phyloP scores from a whole-genome alignment of 1,140 invertebrate genomes.

The Drosophila lacertosa region DNA sequence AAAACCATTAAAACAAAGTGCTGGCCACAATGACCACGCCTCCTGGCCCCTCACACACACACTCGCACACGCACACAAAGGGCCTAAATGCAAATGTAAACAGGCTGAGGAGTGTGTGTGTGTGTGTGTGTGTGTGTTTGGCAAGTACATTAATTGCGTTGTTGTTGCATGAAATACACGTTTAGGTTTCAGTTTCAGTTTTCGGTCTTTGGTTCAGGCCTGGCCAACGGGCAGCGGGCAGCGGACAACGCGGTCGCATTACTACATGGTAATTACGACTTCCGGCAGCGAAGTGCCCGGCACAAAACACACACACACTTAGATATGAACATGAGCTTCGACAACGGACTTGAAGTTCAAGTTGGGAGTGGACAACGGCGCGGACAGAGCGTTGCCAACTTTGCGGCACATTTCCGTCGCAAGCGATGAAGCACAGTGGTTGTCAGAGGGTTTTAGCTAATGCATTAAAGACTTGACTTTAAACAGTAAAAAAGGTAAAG shows the following conservation, averaged over 20 bases:
- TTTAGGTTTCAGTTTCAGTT: slow-evolving; percentile 48
- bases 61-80: not conserved
- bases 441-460: too few relatives aligned
- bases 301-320: slow-evolving; percentile 12
- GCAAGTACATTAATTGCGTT: slow-evolving; percentile 71
- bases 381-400: slow-evolving; percentile 19
- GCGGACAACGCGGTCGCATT: slow-evolving; percentile 32
- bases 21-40: slow-evolving; percentile 64
- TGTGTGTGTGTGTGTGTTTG: slow-evolving; percentile 27
- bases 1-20: slow-evolving; percentile 73
- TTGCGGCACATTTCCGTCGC: slow-evolving; percentile 33
- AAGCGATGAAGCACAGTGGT: slow-evolving; percentile 18
- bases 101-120: slow-evolving; percentile 16
- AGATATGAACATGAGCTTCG: slow-evolving; percentile 40
- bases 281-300: slow-evolving; percentile 66
- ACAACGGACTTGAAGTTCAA: slow-evolving; percentile 25
- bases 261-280: slow-evolving; percentile 76
- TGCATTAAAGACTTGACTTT: too few relatives aligned
- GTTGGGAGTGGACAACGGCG: slow-evolving; percentile 22
- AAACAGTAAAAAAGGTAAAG: too few relatives aligned
- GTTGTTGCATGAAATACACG: slow-evolving; percentile 34
- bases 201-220: slow-evolving; percentile 25
- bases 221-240: slow-evolving; percentile 15
- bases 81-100: slow-evolving; percentile 57
- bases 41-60: not conserved